Base-by-base conservation (phyloP, 2,888 invertebrate species). In the Eupithecia subfuscata region DNA sequence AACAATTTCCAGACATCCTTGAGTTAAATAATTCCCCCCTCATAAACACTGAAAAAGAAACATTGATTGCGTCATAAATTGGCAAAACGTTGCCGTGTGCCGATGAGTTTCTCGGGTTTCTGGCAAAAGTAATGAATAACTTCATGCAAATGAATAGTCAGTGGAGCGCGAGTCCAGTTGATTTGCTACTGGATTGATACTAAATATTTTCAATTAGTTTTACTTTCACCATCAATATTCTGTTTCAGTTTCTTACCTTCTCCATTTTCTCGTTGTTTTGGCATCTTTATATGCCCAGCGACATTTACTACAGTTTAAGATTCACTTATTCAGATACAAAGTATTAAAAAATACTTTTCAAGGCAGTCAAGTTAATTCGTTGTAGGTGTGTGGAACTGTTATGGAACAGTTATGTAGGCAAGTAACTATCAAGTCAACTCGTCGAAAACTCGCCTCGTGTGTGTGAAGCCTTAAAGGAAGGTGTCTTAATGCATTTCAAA, bases 51-150 rank as follows among this genome's bases (percentile, higher is more conserved):
- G 86, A 84, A 87, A 90, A 89, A 90, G 88, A 88, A 90, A 88
- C 89, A 88, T 87, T 91, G 92, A 92, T 93, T 92, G 92, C 91
- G 90, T 92, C 92, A 92, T 92, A 93, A 93, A 92, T 93, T 92
- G 92, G 90, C 90, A 90, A 89, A 90, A 89, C 84, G 87, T 88
- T 88, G 85, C 85, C 83, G 84, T 85, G 85, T 86, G 86, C 85
- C 87, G 87, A 89, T 88, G 86, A 86, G 87, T 89, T 89, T 89
- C 86, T 87, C 85, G 83, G 83, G 83, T 84, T 84, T 88, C 85
- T 84, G 82, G 84, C 75, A 82, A 84, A 87, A 84, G 85, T 88
- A 91, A 92, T 90, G 87, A 91, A 90, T 88, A 86, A 90, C 87
- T 85, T 84, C 83, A 86, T 86, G 87, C 88, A 90, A 90, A 91